phyloP scores from a whole-genome alignment of 2,113 vertebrate genomes.

The Tragelaphus buxtoni region DNA sequence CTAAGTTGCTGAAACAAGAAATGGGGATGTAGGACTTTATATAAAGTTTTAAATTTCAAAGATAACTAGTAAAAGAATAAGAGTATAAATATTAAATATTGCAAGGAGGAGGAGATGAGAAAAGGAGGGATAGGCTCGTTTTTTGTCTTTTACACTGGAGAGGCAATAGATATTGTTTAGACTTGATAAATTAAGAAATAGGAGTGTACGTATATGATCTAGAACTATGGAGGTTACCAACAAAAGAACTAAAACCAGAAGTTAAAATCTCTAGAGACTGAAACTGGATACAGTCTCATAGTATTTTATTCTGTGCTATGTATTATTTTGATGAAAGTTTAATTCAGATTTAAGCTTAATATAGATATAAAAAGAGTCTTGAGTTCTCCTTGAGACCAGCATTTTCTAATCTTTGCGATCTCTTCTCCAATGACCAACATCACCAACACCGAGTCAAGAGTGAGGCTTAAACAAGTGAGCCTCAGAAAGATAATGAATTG shows the following conservation, averaged over 20 bases:
- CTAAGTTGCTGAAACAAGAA: neutral
- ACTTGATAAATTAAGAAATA: neutral
- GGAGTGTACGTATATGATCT: neutral
- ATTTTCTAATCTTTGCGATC: neutral
- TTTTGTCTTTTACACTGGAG: neutral
- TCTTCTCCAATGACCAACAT: neutral
- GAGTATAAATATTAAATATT: neutral
- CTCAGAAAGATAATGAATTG: neutral
- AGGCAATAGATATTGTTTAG: neutral
- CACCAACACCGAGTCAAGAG: neutral
- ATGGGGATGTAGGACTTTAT: neutral
- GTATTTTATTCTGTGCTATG: neutral
- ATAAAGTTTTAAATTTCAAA: neutral
- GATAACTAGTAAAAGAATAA: neutral
- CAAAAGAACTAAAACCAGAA: neutral
- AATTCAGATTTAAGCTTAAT: conserved; percentile 1
- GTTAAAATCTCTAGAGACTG: neutral
- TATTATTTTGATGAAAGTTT: neutral
- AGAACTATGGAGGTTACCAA: neutral
- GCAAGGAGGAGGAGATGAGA: neutral
- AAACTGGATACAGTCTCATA: neutral
- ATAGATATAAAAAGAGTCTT: neutral
- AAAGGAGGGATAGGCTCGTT: neutral
- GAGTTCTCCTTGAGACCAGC: neutral
- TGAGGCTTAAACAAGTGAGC: neutral